A percentile compares a stretch with the other conserved stretches of the same genome.
phyloP scores from a whole-genome alignment of 2,797 vertebrate species.

The Tinamus major region DNA sequence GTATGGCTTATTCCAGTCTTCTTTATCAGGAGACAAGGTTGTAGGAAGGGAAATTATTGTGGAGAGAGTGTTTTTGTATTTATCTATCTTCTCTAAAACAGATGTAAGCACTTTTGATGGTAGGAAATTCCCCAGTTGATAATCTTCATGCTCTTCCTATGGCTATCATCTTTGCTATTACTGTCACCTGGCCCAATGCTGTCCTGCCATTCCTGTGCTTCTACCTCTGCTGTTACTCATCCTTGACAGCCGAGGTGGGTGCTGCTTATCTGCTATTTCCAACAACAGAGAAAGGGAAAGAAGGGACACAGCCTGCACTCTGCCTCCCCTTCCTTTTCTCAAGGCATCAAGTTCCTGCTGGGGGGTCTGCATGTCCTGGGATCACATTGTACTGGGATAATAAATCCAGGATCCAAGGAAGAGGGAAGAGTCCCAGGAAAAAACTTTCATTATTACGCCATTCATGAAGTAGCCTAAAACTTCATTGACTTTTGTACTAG shows the following conservation, averaged over 20 bases:
- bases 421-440: neutral
- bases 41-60: neutral
- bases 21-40: neutral
- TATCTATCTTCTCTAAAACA: neutral
- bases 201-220: neutral
- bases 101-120: neutral
- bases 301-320: neutral
- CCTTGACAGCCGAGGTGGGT: neutral
- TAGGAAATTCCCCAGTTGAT: neutral
- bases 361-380: neutral
- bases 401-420: neutral
- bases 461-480: neutral
- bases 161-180: neutral
- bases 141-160: neutral
- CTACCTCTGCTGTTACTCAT: neutral
- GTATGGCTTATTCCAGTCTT: neutral
- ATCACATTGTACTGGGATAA: neutral
- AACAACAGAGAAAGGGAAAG: neutral
- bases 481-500: neutral
- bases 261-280: neutral
- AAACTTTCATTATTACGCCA: neutral
- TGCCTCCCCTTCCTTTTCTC: neutral
- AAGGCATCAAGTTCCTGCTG: neutral
- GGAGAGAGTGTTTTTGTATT: neutral
- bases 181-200: rapidly evolving